A percentile compares a stretch with the other conserved stretches of the same genome.
These are phyloP conservation scores for Bolborhynchus lineola DNA, from an alignment of 2,113 vertebrate species.

Conservation along the genomic window DNA sequence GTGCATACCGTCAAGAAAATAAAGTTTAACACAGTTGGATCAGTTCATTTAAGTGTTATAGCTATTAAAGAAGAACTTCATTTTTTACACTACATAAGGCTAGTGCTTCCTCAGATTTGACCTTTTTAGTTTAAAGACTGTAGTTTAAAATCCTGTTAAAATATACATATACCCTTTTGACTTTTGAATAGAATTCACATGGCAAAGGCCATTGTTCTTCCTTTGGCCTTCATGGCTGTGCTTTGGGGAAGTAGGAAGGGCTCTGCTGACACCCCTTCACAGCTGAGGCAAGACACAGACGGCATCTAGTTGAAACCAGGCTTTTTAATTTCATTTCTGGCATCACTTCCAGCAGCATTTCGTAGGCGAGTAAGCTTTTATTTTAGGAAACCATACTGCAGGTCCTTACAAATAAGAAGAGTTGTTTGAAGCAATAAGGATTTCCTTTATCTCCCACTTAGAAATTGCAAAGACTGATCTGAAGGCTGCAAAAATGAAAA, in stretches of 20 bases:
- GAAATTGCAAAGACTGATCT: neutral
- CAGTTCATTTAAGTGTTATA: neutral
- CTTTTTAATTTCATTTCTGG: neutral
- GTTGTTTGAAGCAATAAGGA: neutral
- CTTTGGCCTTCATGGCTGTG: neutral
- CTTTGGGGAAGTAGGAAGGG: neutral
- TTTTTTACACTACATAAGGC: neutral
- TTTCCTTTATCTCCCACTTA: neutral
- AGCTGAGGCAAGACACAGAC: neutral
- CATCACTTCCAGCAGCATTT: neutral
- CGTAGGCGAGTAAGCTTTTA: neutral
- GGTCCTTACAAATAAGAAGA: neutral
- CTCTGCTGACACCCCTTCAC: neutral
- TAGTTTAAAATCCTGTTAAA: neutral
- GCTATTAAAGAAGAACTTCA: neutral
- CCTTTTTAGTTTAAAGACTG: neutral
- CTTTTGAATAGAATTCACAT: neutral
- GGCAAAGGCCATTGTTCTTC: neutral
- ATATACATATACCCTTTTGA: neutral
- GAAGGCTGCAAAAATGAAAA: neutral
- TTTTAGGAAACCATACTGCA: neutral
- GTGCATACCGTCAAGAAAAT: neutral
- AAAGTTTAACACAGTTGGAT: neutral
- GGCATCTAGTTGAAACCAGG: neutral
- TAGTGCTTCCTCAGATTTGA: neutral